Conservation (phyloP, 1,140 invertebrate genomes). For the Battus philenor region DNA sequence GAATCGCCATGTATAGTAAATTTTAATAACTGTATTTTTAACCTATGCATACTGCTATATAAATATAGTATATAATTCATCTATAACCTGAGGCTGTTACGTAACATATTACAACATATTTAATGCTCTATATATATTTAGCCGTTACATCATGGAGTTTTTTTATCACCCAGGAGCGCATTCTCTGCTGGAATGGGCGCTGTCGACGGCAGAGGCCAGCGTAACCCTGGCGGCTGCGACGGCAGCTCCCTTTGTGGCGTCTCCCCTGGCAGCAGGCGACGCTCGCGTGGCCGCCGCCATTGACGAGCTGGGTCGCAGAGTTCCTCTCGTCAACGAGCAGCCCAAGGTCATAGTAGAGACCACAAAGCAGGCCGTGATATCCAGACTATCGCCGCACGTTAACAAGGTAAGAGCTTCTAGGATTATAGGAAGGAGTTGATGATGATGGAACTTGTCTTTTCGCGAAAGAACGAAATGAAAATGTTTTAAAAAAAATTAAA, state of each 20-base stretch:
- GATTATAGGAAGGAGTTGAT: no score
- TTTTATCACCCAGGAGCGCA: constrained; percentile 78
- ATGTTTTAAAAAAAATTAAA: no score
- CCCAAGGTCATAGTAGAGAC: constrained; percentile 84
- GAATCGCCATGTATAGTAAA: no score
- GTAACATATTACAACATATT: no score
- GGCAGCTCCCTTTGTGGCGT: constrained; percentile 79
- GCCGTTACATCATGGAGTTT: no score
- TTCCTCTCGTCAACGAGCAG: constrained; percentile 82
- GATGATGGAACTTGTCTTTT: no score
- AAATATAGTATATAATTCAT: no score
- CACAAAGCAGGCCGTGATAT: constrained; percentile 80
- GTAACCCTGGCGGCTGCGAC: constrained; percentile 78
- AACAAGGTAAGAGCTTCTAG: constrained; percentile 78
- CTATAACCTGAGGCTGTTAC: no score
- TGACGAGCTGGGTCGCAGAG: constrained; percentile 80
- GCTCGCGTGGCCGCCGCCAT: constrained; percentile 80
- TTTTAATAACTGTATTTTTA: no score
- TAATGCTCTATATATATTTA: no score
- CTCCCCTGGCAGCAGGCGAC: constrained; percentile 82
- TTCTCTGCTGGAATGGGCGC: constrained; percentile 80
- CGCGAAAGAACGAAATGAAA: no score
- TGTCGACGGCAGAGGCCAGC: constrained; percentile 82
- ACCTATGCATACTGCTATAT: no score
- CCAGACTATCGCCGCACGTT: constrained; percentile 79